Base-by-base conservation (phyloP, 2,888 invertebrate genomes). In the Lasioglossum malachurum region DNA sequence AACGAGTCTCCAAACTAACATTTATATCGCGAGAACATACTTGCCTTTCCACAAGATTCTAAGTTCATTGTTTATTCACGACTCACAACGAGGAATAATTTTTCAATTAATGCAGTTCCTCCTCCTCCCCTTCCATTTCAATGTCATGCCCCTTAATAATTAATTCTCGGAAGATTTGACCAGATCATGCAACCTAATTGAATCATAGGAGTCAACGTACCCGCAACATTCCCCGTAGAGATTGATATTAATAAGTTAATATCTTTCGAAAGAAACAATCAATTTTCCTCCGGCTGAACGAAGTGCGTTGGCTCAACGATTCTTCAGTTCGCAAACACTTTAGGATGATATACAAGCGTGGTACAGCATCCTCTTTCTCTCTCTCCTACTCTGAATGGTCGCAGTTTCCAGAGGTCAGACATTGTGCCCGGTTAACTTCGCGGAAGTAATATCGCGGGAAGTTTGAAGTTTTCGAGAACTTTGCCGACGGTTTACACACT, bases 161-260 rank as follows among this genome's bases (percentile, higher is more conserved):
- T 87, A 86, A 76, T 91, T 91, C 91, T 82, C 46, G 82, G 87
- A 91, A 91, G 77, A 84, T 90, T 90, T 76, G 83, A 88, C 82
- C 86, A 85, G 84, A 91, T 84, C 87, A 73, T 75, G 87, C 57
- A 41, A 78, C 75, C 71, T 90, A 91, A 91, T 91, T 87, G 84
- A 81, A 88, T 85, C 60, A 73, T 84, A 74, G 83, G 89, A 83
- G 81, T 86, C 82, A 78, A 89, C 79, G 83, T 74, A 72, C 83
- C 49, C 72, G 19, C 75, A 64, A 53, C 64, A 67, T 87, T 83
- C 75, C 35, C 35, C 35, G 19, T 35, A 19, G 19, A 19, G 71
- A 71, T 41, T 71, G 23, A 41, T 71, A 41, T 71, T 71, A 71
- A 71, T 41, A n/a, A 71, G 23, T 12, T n/a, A 71, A 71, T 41